Percentiles rank a stretch among this genome's conserved stretches.
phyloP scores from a whole-genome alignment of 2,888 invertebrate species.

The Oegoconia quadripuncta region DNA sequence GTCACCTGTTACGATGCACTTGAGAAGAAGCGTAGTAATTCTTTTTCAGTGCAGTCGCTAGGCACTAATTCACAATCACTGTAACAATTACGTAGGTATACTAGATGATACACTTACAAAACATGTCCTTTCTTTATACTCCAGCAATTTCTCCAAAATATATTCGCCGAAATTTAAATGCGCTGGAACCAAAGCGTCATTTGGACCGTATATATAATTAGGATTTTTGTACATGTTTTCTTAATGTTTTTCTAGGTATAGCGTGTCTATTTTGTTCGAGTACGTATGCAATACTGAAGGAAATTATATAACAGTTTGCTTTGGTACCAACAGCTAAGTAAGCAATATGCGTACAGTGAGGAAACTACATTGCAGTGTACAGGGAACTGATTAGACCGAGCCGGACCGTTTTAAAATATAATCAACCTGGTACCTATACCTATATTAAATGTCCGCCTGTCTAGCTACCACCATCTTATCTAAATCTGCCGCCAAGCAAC shows the following conservation, averaged over 20 bases:
- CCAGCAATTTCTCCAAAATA: conserved; percentile 37
- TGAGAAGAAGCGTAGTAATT: no score
- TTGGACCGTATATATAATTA: conserved; percentile 46
- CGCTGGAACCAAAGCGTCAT: conserved; percentile 34
- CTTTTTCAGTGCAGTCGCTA: no score
- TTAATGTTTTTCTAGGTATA: not conserved
- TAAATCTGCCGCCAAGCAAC: no score
- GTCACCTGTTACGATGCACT: no score
- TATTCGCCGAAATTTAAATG: conserved; percentile 50
- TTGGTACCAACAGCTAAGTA: not conserved
- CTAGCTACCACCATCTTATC: no score
- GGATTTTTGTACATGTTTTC: conserved; percentile 51
- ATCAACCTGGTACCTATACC: no score
- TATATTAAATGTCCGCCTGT: no score
- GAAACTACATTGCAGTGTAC: no score
- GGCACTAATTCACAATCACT: no score
- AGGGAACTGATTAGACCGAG: no score
- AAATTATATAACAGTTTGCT: not conserved
- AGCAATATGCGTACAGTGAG: not conserved
- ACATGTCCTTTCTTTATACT: conserved; percentile 30
- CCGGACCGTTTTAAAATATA: no score
- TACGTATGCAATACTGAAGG: not conserved
- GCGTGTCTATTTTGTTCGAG: not conserved
- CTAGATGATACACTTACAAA: conserved; percentile 42
- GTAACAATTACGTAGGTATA: not conserved